Evolutionary conservation across 1,140 invertebrate species (phyloP).

Genomic region (Tribolium castaneum): DNA sequence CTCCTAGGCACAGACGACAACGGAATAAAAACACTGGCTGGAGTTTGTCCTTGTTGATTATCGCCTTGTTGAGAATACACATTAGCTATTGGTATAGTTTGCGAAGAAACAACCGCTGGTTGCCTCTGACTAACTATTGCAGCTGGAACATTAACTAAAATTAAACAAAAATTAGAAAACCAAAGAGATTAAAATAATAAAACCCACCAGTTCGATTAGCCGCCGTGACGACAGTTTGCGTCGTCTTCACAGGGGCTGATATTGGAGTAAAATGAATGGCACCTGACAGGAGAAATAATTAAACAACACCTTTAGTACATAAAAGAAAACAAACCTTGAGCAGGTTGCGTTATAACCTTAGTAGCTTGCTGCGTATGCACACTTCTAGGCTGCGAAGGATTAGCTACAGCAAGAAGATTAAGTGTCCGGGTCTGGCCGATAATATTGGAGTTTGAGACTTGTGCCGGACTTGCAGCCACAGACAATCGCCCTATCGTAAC

Average conservation of each 20-base stretch:
- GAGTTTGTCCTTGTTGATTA: conserved; percentile 46
- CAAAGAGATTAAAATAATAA: conserved; percentile 27
- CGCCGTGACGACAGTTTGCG: conserved; percentile 49
- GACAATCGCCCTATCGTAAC: conserved; percentile 55
- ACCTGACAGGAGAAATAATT: conserved; percentile 46
- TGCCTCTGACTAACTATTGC: conserved; percentile 58
- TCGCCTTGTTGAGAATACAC: conserved; percentile 59
- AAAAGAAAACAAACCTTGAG: conserved; percentile 52
- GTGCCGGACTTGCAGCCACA: conserved; percentile 47
- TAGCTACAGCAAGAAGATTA: conserved; percentile 59
- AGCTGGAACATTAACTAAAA: conserved; percentile 59
- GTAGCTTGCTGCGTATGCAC: conserved; percentile 58
- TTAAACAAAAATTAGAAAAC: conserved; percentile 31
- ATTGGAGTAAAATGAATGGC: conserved; percentile 60
- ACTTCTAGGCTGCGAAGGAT: conserved; percentile 50
- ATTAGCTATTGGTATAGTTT: conserved; percentile 61
- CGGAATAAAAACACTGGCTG: conserved; percentile 58
- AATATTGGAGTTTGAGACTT: conserved; percentile 49
- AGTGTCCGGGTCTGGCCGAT: conserved; percentile 53
- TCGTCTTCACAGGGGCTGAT: conserved; percentile 55
- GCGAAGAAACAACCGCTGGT: conserved; percentile 54
- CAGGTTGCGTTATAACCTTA: conserved; percentile 61
- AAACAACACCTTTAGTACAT: conserved; percentile 14
- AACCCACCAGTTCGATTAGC: conserved; percentile 60
- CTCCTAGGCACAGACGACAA: conserved; percentile 53